phyloP scores from a whole-genome alignment of 2,888 invertebrate genomes.

The Pelosia muscerda region DNA sequence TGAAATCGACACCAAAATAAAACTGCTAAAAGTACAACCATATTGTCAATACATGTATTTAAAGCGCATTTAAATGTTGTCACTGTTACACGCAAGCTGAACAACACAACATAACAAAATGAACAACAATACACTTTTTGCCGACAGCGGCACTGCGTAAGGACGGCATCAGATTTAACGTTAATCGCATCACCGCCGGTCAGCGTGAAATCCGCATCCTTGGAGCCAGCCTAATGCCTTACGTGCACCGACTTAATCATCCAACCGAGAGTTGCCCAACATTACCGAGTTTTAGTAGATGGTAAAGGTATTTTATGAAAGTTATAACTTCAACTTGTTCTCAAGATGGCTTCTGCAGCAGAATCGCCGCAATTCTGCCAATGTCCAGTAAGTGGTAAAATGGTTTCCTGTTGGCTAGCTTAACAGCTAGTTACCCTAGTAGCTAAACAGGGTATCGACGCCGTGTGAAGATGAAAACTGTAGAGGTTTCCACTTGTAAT shows the following conservation, averaged over 20 bases:
- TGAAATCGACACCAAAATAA: slow-evolving; percentile 15
- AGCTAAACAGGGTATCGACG: too few relatives aligned
- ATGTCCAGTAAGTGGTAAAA: too few relatives aligned
- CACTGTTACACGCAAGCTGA: slow-evolving; percentile 12
- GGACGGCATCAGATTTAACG: slow-evolving; percentile 44
- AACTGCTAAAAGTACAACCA: slow-evolving; percentile 9
- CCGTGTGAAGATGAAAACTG: too few relatives aligned
- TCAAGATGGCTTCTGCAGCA: too few relatives aligned
- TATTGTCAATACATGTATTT: slow-evolving; percentile 10
- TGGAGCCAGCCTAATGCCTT: slow-evolving; percentile 42
- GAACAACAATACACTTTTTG: slow-evolving; percentile 45
- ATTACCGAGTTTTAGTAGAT: slow-evolving; percentile 8
- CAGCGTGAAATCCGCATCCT: slow-evolving; percentile 52
- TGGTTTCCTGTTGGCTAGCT: too few relatives aligned
- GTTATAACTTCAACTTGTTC: too few relatives aligned
- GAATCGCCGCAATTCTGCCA: too few relatives aligned
- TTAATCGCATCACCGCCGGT: slow-evolving; percentile 48
- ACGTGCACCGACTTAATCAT: slow-evolving; percentile 37
- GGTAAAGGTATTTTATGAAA: too few relatives aligned
- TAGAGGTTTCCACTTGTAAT: too few relatives aligned
- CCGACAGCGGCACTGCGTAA: slow-evolving; percentile 27
- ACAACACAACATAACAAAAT: slow-evolving; percentile 35
- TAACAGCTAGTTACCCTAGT: too few relatives aligned
- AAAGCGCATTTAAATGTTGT: slow-evolving; percentile 20
- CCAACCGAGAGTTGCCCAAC: slow-evolving; percentile 29